A percentile compares a stretch with the other conserved stretches of the same genome.
Conservation (phyloP, 64 coral and sea anemone genomes). For the Acropora tenuis region DNA sequence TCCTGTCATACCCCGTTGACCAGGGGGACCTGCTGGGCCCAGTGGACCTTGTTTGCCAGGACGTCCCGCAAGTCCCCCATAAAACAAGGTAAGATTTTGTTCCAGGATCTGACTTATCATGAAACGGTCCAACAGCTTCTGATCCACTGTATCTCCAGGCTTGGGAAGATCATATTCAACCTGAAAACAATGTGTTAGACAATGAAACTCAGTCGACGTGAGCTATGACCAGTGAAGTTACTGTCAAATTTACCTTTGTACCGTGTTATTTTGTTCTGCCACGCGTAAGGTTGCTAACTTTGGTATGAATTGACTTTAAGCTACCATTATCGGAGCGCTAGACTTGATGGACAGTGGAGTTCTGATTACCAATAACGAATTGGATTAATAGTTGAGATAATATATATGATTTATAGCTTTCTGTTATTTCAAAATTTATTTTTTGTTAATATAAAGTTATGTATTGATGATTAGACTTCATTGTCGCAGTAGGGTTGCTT, state of each 20-base stretch:
- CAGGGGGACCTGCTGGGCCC: constrained; percentile 55
- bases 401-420: no score
- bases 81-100: constrained; percentile 96
- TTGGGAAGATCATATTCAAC: constrained; percentile 74
- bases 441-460: no score
- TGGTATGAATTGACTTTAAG: neutral
- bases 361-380: no score
- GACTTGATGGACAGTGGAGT: neutral
- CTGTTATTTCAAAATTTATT: no score
- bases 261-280: neutral
- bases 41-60: constrained; percentile 60
- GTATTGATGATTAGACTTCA: no score
- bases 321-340: neutral
- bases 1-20: constrained; percentile 70
- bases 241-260: no score
- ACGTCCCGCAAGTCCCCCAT: constrained; percentile 79
- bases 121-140: constrained; percentile 89
- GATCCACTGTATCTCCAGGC: constrained; percentile 83
- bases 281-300: neutral
- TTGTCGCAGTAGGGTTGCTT: no score
- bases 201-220: neutral
- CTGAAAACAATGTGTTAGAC: neutral
- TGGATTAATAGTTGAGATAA: no score
- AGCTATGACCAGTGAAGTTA: neutral
- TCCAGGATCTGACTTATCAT: constrained; percentile 99